Percentiles rank a stretch among this genome's conserved stretches.
Evolutionary conservation across 2,797 vertebrate species (phyloP).

Genomic region (Numenius phaeopus): DNA sequence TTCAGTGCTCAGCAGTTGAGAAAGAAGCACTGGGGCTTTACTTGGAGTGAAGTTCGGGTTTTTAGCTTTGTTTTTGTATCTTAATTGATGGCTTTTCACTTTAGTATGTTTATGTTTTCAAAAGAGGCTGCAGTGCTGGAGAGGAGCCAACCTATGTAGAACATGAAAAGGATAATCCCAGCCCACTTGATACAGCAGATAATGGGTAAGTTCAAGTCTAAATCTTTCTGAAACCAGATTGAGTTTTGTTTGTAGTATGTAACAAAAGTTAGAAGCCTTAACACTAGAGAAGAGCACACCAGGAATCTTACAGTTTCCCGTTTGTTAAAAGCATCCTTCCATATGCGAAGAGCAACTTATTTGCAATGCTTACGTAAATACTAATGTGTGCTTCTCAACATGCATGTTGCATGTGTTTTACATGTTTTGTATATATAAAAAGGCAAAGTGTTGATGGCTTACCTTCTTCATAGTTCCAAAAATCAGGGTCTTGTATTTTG

Average conservation of each 20-base stretch:
- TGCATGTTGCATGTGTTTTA: rapidly evolving
- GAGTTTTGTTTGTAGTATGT: background rate
- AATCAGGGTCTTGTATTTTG: background rate
- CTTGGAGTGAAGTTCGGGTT: background rate
- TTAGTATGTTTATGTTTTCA: background rate
- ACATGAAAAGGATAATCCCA: background rate
- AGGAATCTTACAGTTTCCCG: rapidly evolving
- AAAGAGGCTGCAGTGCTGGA: background rate
- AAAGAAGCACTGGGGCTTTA: background rate
- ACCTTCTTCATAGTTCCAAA: background rate
- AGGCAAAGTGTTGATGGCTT: background rate
- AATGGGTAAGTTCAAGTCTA: background rate
- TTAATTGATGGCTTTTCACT: background rate
- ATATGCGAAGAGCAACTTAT: background rate
- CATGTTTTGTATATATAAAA: background rate
- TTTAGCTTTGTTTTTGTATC: background rate
- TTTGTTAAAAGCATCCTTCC: background rate
- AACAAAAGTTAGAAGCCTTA: background rate
- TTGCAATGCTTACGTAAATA: background rate
- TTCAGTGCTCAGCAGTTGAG: background rate
- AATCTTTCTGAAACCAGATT: background rate
- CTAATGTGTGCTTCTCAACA: background rate
- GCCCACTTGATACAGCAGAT: background rate
- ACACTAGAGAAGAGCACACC: background rate
- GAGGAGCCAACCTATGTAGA: rapidly evolving